Percentiles rank a stretch among this genome's conserved stretches.
These are phyloP conservation scores for Ormyrus pomaceus DNA, from an alignment of 2,888 invertebrate genomes.

Conservation along the genomic window DNA sequence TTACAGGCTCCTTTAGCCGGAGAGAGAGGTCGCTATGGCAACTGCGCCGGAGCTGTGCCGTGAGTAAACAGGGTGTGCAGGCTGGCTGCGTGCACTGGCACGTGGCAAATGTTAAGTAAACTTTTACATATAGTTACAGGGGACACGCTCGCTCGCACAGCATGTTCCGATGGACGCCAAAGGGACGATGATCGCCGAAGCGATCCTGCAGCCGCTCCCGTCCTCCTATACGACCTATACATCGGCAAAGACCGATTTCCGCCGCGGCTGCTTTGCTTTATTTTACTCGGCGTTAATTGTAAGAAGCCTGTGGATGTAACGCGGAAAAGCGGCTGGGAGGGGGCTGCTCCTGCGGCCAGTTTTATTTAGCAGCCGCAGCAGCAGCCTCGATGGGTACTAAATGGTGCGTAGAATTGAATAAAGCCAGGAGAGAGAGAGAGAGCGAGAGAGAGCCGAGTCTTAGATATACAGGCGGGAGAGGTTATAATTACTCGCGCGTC, in stretches of 20 bases:
- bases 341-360: not conserved
- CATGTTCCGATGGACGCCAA: slow-evolving; percentile 15
- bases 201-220: not conserved
- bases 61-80: too few species aligned
- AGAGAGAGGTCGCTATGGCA: too few species aligned
- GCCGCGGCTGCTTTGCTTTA: not conserved
- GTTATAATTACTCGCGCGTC: not conserved
- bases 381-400: not conserved
- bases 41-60: too few species aligned
- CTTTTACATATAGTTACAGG: not conserved
- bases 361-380: not conserved
- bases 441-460: not conserved
- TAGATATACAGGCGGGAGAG: not conserved
- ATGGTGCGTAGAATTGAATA: not conserved
- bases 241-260: not conserved
- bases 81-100: not conserved
- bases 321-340: too few species aligned
- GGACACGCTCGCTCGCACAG: not conserved
- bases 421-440: not conserved
- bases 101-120: slow-evolving; percentile 19
- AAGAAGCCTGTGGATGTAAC: too few species aligned
- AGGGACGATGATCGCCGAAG: not conserved
- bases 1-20: too few species aligned
- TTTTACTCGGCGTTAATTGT: not conserved
- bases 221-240: not conserved